phyloP scores from a whole-genome alignment of 2,113 vertebrate species.

The Eupsittula cactorum region DNA sequence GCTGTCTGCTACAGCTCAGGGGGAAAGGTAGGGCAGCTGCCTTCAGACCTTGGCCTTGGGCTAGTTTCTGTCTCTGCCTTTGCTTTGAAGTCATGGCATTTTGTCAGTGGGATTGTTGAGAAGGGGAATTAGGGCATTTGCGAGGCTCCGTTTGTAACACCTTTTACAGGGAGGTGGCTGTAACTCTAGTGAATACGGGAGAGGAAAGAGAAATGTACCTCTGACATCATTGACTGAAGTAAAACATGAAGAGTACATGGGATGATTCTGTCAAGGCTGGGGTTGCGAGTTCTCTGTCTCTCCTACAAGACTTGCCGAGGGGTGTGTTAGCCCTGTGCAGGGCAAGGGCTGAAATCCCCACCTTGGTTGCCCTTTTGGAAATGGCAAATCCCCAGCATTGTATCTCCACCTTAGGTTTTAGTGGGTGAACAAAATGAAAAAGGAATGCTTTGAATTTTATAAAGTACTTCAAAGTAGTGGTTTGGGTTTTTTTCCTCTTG shows the following conservation, averaged over 20 bases:
- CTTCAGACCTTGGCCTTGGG: background rate
- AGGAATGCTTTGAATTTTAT: background rate
- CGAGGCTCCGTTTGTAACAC: background rate
- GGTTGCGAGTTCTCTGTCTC: background rate
- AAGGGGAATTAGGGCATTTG: background rate
- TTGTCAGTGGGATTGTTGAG: background rate
- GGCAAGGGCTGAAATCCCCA: background rate
- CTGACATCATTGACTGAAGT: background rate
- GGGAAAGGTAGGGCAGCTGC: background rate
- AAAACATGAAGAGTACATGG: background rate
- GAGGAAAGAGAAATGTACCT: background rate
- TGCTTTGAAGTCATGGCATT: background rate
- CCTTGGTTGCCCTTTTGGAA: background rate
- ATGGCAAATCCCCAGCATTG: background rate
- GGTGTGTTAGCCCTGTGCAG: rapidly evolving
- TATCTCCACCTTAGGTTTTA: background rate
- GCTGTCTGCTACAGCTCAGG: background rate
- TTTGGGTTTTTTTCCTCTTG: background rate
- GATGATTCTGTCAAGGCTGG: background rate
- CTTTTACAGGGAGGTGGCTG: background rate
- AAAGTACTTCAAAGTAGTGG: background rate
- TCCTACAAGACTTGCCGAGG: background rate
- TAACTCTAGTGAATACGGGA: background rate
- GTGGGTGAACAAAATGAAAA: background rate
- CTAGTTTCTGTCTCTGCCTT: background rate